phyloP scores from a whole-genome alignment of 2,797 vertebrate species.

The Heliangelus exortis region DNA sequence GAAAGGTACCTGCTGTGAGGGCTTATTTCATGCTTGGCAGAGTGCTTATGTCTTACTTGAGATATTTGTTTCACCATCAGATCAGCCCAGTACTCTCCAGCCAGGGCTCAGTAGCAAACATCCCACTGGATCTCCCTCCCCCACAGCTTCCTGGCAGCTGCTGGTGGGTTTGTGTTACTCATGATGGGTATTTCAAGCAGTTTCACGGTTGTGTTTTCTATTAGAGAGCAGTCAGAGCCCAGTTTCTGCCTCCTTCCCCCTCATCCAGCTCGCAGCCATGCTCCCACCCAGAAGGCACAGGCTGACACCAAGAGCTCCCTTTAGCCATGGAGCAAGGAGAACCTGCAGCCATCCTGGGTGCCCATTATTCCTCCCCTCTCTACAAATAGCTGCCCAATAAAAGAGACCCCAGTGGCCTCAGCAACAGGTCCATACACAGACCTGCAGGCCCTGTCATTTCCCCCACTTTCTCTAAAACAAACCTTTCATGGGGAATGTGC shows the following conservation, averaged over 20 bases:
- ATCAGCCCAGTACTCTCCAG: accelerated
- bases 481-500: not conserved
- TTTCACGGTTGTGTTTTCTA: not conserved
- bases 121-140: not conserved
- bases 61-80: not conserved
- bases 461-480: not conserved
- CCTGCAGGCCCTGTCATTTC: too few relatives aligned
- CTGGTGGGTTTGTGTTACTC: not conserved
- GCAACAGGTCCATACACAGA: not conserved
- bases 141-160: not conserved
- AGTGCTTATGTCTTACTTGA: not conserved
- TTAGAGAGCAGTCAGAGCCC: not conserved
- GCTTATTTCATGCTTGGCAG: not conserved
- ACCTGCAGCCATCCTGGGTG: accelerated
- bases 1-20: not conserved
- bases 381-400: not conserved
- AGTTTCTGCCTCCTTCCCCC: not conserved
- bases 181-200: not conserved
- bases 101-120: not conserved
- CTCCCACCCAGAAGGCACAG: not conserved
- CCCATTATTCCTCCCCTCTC: accelerated
- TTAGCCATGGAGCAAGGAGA: accelerated
- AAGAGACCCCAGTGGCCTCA: not conserved
- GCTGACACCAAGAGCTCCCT: not conserved
- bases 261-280: not conserved